Conservation (phyloP, 2,888 invertebrate genomes). For the Stramonita haemastoma region DNA sequence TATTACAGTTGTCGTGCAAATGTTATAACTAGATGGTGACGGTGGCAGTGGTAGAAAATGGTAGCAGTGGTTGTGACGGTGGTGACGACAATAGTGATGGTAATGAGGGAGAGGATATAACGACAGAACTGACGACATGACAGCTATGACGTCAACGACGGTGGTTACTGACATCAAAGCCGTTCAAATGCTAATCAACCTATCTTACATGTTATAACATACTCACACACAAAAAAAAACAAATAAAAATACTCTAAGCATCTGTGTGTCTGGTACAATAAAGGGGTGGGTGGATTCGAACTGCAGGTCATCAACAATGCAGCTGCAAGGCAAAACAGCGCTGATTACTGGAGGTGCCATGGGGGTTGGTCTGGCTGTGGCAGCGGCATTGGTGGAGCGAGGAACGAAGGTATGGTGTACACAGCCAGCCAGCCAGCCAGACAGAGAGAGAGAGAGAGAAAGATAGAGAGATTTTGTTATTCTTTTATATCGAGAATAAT, state of each 20-base stretch:
- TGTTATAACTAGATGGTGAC: too few relatives aligned
- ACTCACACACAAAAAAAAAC: background rate
- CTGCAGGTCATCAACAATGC: slow-evolving; percentile 23
- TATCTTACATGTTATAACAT: background rate
- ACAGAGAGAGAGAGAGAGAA: slow-evolving; percentile 16
- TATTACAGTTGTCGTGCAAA: too few relatives aligned
- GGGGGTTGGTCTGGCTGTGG: slow-evolving; percentile 39
- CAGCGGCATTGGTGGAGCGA: slow-evolving; percentile 26
- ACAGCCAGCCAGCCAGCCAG: background rate
- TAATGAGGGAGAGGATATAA: too few relatives aligned
- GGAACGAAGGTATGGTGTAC: slow-evolving; percentile 39
- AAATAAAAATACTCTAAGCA: background rate
- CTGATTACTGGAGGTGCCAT: slow-evolving; percentile 44
- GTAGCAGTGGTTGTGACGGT: too few relatives aligned
- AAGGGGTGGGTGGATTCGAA: background rate
- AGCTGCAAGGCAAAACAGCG: slow-evolving; percentile 30
- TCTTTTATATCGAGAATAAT: too few relatives aligned
- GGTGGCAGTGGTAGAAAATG: too few relatives aligned
- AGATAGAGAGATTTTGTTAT: slow-evolving; percentile 19
- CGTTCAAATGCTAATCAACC: too few relatives aligned
- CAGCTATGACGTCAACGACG: too few relatives aligned
- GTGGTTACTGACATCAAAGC: too few relatives aligned
- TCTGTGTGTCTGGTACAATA: background rate
- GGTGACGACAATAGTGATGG: too few relatives aligned
- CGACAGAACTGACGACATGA: too few relatives aligned